These are phyloP conservation scores for Cirrhinus mrigala DNA, from an alignment of 2,797 vertebrate species.

Conservation along the genomic window DNA sequence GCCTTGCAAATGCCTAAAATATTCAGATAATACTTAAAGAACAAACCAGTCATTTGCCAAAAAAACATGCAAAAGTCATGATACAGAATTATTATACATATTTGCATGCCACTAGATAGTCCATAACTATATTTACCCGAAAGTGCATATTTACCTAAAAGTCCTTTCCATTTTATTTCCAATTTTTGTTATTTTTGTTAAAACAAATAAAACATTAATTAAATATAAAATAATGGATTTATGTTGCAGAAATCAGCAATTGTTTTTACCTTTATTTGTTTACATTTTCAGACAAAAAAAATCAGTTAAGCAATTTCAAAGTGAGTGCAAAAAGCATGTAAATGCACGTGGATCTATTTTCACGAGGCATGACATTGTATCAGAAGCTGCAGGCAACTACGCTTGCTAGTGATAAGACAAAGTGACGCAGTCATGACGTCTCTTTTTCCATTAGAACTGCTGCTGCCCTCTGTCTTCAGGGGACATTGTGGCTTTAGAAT, in stretches of 20 bases:
- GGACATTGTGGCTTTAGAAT: constrained; percentile 17
- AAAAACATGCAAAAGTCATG: neutral
- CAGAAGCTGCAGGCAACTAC: constrained; percentile 58
- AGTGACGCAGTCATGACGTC: constrained; percentile 59
- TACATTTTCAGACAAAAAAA: neutral
- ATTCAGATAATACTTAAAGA: neutral
- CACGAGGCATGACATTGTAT: constrained; percentile 50
- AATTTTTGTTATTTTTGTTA: neutral
- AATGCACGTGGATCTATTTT: constrained; percentile 6
- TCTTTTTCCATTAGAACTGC: constrained; percentile 31
- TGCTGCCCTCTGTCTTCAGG: constrained; percentile 21
- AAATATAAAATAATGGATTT: neutral
- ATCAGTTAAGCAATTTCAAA: neutral
- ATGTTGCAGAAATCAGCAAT: neutral
- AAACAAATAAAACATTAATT: neutral
- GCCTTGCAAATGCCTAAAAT: neutral
- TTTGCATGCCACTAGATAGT: neutral
- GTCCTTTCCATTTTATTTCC: neutral
- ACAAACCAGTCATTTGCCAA: neutral
- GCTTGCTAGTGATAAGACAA: constrained; percentile 60
- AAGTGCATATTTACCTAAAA: neutral
- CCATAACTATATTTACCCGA: neutral
- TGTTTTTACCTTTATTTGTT: neutral
- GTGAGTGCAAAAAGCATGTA: neutral
- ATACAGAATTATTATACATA: neutral